Evolutionary conservation across 2,888 invertebrate genomes (phyloP).

Genomic region (Apamea crenata): DNA sequence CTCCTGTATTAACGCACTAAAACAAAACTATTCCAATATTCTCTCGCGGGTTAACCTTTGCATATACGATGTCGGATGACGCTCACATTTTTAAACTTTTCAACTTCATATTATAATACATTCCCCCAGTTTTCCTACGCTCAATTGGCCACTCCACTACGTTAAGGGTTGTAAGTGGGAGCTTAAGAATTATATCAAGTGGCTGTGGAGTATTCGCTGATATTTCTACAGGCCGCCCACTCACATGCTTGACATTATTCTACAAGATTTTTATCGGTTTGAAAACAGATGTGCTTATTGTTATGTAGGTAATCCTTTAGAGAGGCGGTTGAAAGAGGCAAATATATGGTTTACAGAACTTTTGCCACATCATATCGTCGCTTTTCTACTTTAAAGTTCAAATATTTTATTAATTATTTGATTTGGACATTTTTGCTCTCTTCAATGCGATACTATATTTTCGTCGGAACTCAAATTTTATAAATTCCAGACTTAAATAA

Average conservation of each 20-base stretch:
- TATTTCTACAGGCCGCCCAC: constrained; percentile 30
- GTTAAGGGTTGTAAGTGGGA: constrained; percentile 52
- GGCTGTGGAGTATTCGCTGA: constrained; percentile 29
- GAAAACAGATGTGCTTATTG: constrained; percentile 13
- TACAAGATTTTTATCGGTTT: constrained; percentile 7
- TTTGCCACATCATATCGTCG: not conserved
- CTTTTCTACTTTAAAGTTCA: not conserved
- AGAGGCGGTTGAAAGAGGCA: not conserved
- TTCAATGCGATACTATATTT: constrained; percentile 20
- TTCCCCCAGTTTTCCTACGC: constrained; percentile 12
- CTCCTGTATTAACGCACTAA: not conserved
- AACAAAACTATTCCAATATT: not conserved
- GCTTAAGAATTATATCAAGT: constrained; percentile 57
- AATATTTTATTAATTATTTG: constrained; percentile 16
- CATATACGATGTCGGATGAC: not conserved
- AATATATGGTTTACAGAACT: not conserved
- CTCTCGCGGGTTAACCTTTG: not conserved
- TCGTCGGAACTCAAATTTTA: constrained; percentile 15
- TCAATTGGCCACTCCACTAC: constrained; percentile 37
- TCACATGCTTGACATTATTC: constrained; percentile 35
- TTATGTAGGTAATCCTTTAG: not conserved
- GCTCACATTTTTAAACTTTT: not conserved
- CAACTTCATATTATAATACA: constrained; percentile 21
- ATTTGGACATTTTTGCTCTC: constrained; percentile 1
- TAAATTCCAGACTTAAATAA: constrained; percentile 29